Conservation (phyloP, 2,113 vertebrate genomes). For the Hippoglossus stenolepis region DNA sequence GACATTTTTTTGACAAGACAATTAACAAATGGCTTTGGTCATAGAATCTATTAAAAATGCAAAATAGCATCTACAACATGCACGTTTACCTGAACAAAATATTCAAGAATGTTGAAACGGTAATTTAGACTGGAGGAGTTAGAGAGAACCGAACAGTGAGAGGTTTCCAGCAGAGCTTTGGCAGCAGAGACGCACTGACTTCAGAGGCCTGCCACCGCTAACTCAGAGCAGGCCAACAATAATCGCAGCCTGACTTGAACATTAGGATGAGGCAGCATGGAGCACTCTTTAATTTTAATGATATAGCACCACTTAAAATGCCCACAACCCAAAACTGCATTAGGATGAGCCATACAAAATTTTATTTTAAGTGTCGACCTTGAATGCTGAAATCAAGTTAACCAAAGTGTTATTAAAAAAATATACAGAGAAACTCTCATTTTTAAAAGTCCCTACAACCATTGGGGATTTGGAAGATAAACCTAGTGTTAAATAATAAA, state of each 20-base stretch:
- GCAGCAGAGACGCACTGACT: conserved; percentile 48
- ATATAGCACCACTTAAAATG: conserved; percentile 59
- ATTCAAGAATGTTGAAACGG: neutral
- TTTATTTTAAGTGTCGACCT: conserved; percentile 59
- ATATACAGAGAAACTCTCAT: conserved; percentile 4
- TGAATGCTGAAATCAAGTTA: conserved; percentile 56
- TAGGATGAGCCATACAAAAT: conserved; percentile 56
- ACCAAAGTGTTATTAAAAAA: conserved; percentile 20
- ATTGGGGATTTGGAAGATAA: conserved; percentile 16
- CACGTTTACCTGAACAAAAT: neutral
- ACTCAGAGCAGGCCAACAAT: conserved; percentile 70
- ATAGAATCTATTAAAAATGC: neutral
- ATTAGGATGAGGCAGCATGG: conserved; percentile 71
- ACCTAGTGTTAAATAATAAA: conserved; percentile 5
- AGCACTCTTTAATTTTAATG: conserved; percentile 75
- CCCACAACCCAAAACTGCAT: conserved; percentile 63
- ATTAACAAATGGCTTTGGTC: neutral
- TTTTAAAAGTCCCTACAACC: neutral
- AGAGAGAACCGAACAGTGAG: conserved; percentile 9
- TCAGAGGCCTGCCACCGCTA: conserved; percentile 48
- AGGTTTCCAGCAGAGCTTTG: conserved; percentile 56
- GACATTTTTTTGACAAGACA: neutral
- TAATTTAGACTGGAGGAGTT: conserved; percentile 1
- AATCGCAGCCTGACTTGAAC: conserved; percentile 72
- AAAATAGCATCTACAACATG: neutral